Percentiles rank a stretch among this genome's conserved stretches.
phyloP scores from a whole-genome alignment of 2,113 vertebrate genomes.

The Himantopus leucocephalus region DNA sequence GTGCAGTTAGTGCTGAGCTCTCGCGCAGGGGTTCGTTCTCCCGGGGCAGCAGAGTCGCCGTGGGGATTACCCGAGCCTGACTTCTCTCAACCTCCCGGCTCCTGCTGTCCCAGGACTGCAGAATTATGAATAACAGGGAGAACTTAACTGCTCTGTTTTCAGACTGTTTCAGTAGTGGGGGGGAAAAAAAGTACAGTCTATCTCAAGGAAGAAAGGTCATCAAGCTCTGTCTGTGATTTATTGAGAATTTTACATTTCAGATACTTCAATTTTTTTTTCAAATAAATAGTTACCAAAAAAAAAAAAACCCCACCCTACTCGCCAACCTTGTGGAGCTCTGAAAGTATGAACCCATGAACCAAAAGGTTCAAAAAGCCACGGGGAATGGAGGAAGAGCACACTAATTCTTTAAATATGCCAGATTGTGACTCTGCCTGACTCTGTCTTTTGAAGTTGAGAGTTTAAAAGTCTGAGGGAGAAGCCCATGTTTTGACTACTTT shows the following conservation, averaged over 20 bases:
- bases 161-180: not conserved
- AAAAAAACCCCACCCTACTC: no score
- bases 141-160: not conserved
- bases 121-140: not conserved
- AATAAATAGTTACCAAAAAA: not conserved
- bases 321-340: not conserved
- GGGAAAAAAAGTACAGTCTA: no score
- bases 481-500: not conserved
- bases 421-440: not conserved
- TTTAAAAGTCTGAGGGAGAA: not conserved
- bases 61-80: not conserved
- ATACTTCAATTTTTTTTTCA: not conserved
- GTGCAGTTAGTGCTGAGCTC: not conserved
- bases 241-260: not conserved
- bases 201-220: not conserved
- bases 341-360: not conserved
- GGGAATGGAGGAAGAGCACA: not conserved
- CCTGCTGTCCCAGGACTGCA: not conserved
- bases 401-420: not conserved
- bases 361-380: rapidly evolving
- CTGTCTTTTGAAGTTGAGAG: not conserved
- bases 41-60: not conserved
- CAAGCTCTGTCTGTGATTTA: not conserved
- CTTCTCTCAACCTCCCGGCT: not conserved
- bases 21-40: rapidly evolving